Percentiles rank a stretch among this genome's conserved stretches.
These are phyloP conservation scores for Psittacus erithacus DNA, from an alignment of 2,113 vertebrate species.

Conservation along the genomic window DNA sequence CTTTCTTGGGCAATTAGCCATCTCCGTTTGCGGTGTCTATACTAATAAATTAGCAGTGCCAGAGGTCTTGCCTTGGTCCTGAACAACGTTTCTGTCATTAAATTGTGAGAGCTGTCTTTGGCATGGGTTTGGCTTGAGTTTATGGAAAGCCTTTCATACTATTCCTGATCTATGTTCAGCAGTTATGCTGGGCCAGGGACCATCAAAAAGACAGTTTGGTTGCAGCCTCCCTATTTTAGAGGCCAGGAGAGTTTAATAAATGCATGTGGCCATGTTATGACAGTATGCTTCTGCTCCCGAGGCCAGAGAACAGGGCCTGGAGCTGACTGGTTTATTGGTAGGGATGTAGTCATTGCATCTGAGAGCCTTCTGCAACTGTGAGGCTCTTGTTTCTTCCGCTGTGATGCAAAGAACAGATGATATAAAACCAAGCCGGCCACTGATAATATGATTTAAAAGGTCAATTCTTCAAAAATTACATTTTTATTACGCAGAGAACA, in stretches of 20 bases:
- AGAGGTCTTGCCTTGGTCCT: neutral
- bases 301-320: neutral
- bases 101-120: neutral
- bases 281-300: neutral
- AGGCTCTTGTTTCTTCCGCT: neutral
- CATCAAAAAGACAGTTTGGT: neutral
- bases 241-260: conserved; percentile 39
- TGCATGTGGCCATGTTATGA: neutral
- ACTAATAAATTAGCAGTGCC: neutral
- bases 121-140: neutral
- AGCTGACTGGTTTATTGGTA: neutral
- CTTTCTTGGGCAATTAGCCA: neutral
- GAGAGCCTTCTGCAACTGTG: neutral
- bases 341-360: neutral
- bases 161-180: neutral
- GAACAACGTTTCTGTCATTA: neutral
- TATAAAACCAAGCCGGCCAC: neutral
- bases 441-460: neutral
- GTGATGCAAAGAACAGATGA: neutral
- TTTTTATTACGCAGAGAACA: neutral
- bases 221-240: neutral
- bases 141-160: neutral
- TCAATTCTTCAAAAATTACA: neutral
- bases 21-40: neutral
- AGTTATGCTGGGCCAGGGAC: neutral